These are phyloP conservation scores for Amyelois transitella DNA, from an alignment of 1,140 invertebrate species.

Conservation along the genomic window DNA sequence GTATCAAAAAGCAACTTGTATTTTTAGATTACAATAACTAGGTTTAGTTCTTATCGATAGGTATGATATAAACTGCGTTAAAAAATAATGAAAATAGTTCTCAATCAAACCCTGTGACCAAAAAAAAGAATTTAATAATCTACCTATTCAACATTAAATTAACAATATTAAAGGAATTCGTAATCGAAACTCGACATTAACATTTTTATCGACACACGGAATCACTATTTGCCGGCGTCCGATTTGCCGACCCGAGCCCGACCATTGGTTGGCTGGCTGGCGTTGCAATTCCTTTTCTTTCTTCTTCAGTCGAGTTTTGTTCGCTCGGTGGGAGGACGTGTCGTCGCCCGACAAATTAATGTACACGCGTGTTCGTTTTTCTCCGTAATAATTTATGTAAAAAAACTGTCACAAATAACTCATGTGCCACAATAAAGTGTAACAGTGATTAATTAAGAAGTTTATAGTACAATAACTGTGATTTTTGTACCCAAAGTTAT, in stretches of 20 bases:
- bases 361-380: conserved; percentile 34
- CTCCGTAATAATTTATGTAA: conserved; percentile 17
- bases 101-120: too few relatives aligned
- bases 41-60: too few relatives aligned
- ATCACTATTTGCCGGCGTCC: conserved; percentile 22
- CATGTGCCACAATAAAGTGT: conserved; percentile 9
- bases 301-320: conserved; percentile 33
- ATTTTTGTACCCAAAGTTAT: conserved; percentile 15
- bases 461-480: conserved; percentile 21
- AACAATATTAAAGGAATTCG: too few relatives aligned
- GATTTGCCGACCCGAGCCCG: too few relatives aligned
- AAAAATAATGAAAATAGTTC: too few relatives aligned
- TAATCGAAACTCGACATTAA: not conserved
- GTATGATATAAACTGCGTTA: too few relatives aligned
- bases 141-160: too few relatives aligned
- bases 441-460: conserved; percentile 6
- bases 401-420: conserved; percentile 11
- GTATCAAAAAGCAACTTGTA: too few relatives aligned
- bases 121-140: too few relatives aligned
- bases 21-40: too few relatives aligned
- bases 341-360: not conserved
- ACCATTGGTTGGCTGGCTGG: conserved; percentile 26
- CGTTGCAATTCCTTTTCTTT: conserved; percentile 27
- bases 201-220: not conserved
- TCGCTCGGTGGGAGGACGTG: not conserved